Conservation (phyloP, 2,113 vertebrate species). For the Perca fluviatilis region DNA sequence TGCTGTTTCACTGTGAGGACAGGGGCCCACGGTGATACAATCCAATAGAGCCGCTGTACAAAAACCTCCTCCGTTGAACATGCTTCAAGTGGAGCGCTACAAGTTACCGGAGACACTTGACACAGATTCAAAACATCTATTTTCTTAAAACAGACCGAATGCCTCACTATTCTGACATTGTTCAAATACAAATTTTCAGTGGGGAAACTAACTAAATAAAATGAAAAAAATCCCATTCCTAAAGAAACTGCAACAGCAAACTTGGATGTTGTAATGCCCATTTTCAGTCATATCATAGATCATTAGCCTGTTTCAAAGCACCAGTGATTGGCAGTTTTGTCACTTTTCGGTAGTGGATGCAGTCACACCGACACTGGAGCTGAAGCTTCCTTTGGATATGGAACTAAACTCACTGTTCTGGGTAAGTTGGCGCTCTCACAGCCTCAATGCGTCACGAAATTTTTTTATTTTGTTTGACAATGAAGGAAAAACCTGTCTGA, state of each 20-base stretch:
- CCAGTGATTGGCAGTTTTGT: not conserved
- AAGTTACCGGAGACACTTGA: too few species aligned
- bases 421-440: slow-evolving; percentile 15
- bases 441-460: not conserved
- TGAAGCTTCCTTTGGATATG: slow-evolving; percentile 77
- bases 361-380: slow-evolving; percentile 8
- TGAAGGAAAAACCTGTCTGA: not conserved
- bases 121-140: not conserved
- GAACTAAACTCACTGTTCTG: slow-evolving; percentile 60
- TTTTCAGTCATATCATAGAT: not conserved
- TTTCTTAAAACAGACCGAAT: too few species aligned
- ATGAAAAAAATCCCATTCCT: too few species aligned
- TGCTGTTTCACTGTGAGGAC: slow-evolving; percentile 60
- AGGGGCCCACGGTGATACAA: slow-evolving; percentile 48
- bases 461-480: not conserved
- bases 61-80: slow-evolving; percentile 34
- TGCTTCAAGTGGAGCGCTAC: not conserved
- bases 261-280: too few species aligned
- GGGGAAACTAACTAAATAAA: not conserved
- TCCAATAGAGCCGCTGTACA: slow-evolving; percentile 35
- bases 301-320: not conserved
- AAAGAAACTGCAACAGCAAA: too few species aligned
- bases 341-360: slow-evolving; percentile 53
- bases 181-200: not conserved
- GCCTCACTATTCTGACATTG: not conserved